Base-by-base conservation (phyloP, 2,888 invertebrate species). In the Apamea monoglypha region DNA sequence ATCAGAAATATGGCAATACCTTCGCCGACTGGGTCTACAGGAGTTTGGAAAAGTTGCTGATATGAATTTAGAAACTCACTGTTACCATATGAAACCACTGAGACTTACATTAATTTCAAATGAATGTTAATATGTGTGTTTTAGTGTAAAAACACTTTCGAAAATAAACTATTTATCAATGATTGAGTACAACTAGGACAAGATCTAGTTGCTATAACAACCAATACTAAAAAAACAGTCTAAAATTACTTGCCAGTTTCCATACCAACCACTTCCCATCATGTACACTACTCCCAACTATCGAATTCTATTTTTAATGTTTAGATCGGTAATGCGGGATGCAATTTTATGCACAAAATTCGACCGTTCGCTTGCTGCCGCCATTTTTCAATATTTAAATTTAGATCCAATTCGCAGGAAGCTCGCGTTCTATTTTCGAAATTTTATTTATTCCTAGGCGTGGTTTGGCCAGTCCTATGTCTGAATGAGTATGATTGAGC, bases 321-420 rank as follows among this genome's bases (percentile, higher is more conserved):
- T 95, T 95, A 95, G 95, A 96, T 96, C 95, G 95, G 94, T 94
- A 95, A 95, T 94, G 95, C 93, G 92, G 95, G 94, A 94, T 95
- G 95, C 96, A 96, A 95, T 96, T 96, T 97, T 96, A 96, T 96
- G 97, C 94, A 95, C 95, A 96, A 96, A 96, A 94, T 89, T 95
- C 94, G 93, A 92, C 64, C 86, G 87, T 83, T 92, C 92, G 93
- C 92, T 90, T 87, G 94, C 95, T 76, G 90, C 85, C 90, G 92
- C 92, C 96, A 95, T 95, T 95, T 95, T 95, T 94, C 88, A 94
- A 93, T 88, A 93, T 95, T 94, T 94, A 95, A 95, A 93, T 96
- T 95, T 96, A 96, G 95, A 94, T 92, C 88, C 90, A 92, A 93
- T 94, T 94, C 94, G 93, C 95, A 94, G 96, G 95, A 95, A 95